Evolutionary conservation across 2,113 vertebrate genomes (phyloP), one percentile per base, ranked within the genome.

Genomic region (Leptobrachium leishanense): DNA sequence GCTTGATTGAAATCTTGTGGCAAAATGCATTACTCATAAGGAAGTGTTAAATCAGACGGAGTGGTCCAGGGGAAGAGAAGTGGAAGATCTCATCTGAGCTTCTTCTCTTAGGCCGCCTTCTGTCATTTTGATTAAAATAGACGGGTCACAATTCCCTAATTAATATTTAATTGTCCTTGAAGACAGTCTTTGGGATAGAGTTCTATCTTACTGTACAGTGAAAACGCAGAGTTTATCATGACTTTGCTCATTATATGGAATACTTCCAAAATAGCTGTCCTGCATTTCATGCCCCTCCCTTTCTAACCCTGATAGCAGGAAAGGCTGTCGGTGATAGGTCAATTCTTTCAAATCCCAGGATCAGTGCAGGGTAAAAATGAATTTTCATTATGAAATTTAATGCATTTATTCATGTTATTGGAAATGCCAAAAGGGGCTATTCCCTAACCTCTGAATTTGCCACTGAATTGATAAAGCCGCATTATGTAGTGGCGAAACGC

Each of bases 131-230:
- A 71, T 63, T 40, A 43, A 76, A 39, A 41, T 54, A 46, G 42
- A 62, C 43, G 41, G 50, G 12, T 42, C 54, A 40, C 6, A 6
- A 63, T 63, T 70, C 11, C n/a, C 68, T 77, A 77, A 77, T 77
- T 70, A 77, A 77, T 69, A 69, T 77, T 69, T 77, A 12, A 70
- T 77, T 69, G 54, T 59, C 67, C 75, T 65, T 69, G 66, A 13
- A 77, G 40, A 62, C 54, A 39, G 10, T 57, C 41, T 67, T 42
- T 7, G 6, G 9, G 11, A 64, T 31, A n/a, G 2, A 10, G 20
- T 74, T 74, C 54, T 74, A 8, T 20, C 43, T 64, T 64, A 64
- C 72, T 43, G 43, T 64, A 50, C 57, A 4, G n/a, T 31, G 55
- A 10, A 6, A n/a, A 13, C 13, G 55, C 62, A 64, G 62, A 64